phyloP scores from a whole-genome alignment of 2,888 invertebrate genomes.

The Nymphalis c-album region DNA sequence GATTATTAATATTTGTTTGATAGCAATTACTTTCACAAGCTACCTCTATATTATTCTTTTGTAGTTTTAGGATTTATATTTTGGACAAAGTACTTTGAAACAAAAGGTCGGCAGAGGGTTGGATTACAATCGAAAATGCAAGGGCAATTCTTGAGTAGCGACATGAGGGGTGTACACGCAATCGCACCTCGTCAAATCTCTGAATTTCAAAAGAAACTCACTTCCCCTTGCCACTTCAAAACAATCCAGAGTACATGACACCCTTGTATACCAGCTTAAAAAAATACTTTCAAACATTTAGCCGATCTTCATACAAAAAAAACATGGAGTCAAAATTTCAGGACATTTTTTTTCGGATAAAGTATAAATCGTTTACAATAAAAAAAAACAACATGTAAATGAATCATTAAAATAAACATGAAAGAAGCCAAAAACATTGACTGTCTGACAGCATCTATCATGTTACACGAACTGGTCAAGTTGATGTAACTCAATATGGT shows the following conservation, averaged over 20 bases:
- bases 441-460: no score
- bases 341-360: no score
- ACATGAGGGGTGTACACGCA: constrained; percentile 30
- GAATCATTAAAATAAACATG: neutral
- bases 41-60: neutral
- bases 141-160: constrained; percentile 37
- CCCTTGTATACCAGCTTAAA: constrained; percentile 15
- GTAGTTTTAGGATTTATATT: constrained; percentile 10
- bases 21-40: neutral
- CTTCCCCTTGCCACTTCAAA: constrained; percentile 33
- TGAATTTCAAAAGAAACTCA: constrained; percentile 29
- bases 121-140: constrained; percentile 38
- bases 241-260: constrained; percentile 21
- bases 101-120: constrained; percentile 34
- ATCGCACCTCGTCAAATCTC: constrained; percentile 36
- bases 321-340: neutral
- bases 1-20: no score
- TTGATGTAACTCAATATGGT: no score
- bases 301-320: constrained; percentile 3
- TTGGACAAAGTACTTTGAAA: constrained; percentile 23
- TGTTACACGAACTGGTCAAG: neutral
- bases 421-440: neutral
- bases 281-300: constrained; percentile 17
- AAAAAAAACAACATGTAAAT: no score
- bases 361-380: no score